Evolutionary conservation across 1,140 invertebrate species (phyloP).

Genomic region (Campoletis sonorensis): DNA sequence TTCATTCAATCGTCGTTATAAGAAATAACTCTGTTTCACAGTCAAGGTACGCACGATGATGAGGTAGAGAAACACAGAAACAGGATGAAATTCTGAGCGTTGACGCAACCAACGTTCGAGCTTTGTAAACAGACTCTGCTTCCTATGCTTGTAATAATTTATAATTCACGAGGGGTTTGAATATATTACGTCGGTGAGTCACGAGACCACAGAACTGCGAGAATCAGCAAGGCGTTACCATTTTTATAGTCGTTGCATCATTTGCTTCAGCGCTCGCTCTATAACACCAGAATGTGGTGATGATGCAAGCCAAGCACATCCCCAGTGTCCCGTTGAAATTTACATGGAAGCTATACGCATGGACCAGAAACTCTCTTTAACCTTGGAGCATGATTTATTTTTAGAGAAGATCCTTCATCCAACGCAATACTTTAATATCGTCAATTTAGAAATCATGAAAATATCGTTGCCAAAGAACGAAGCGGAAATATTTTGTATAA

Average conservation of each 20-base stretch:
- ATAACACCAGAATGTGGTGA: background rate
- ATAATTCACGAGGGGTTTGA: background rate
- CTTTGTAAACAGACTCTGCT: background rate
- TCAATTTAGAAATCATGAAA: too few relatives aligned
- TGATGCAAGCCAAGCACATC: background rate
- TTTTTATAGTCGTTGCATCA: constrained; percentile 22
- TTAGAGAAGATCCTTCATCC: background rate
- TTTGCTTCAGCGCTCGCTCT: background rate
- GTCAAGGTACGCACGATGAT: background rate
- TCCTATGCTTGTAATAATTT: constrained; percentile 8
- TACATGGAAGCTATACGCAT: background rate
- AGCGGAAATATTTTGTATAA: background rate
- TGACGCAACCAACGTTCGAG: background rate
- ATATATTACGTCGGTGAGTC: background rate
- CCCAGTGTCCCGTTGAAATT: background rate
- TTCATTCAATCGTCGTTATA: background rate
- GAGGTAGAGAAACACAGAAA: background rate
- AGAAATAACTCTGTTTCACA: background rate
- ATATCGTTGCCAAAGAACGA: too few relatives aligned
- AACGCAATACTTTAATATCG: background rate
- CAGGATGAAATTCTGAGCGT: background rate
- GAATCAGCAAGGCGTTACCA: constrained; percentile 14
- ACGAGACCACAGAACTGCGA: background rate
- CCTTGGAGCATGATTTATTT: background rate
- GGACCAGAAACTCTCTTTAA: background rate